Evolutionary conservation across 2,797 vertebrate genomes (phyloP).

Genomic region (Anas capensis): DNA sequence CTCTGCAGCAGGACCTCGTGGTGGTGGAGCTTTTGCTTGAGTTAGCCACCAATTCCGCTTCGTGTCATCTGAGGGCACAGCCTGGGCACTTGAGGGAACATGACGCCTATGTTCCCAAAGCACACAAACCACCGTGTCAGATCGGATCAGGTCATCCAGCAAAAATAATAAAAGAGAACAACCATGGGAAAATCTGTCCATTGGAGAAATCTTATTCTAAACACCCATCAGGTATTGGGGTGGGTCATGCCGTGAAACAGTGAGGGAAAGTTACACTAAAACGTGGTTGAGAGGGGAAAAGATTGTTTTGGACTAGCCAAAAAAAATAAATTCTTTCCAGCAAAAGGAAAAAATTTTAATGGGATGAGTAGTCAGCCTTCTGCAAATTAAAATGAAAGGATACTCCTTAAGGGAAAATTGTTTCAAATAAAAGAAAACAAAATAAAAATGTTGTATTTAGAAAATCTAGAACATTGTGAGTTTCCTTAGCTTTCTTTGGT

Average conservation of each 20-base stretch:
- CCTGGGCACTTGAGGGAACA: background rate
- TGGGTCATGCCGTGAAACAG: background rate
- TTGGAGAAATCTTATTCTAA: background rate
- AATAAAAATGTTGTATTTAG: background rate
- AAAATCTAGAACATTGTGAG: conserved; percentile 16
- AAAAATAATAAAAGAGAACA: background rate
- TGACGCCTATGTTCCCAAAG: background rate
- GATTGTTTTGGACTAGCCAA: background rate
- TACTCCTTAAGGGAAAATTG: conserved; percentile 15
- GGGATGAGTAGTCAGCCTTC: background rate
- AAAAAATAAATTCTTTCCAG: background rate
- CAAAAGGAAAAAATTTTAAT: background rate
- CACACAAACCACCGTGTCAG: background rate
- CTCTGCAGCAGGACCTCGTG: rapidly evolving
- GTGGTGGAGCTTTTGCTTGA: rapidly evolving
- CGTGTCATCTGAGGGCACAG: background rate
- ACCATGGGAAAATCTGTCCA: background rate
- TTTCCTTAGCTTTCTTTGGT: conserved; percentile 4
- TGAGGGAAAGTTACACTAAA: background rate
- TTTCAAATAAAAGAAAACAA: conserved; percentile 22
- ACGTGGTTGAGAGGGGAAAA: background rate
- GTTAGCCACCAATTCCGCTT: background rate
- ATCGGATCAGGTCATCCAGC: background rate
- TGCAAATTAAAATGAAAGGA: conserved; percentile 27
- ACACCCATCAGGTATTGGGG: background rate